A percentile compares a stretch with the other conserved stretches of the same genome.
Evolutionary conservation across 2,797 vertebrate species (phyloP).

Genomic region (Megalops cyprinoides): DNA sequence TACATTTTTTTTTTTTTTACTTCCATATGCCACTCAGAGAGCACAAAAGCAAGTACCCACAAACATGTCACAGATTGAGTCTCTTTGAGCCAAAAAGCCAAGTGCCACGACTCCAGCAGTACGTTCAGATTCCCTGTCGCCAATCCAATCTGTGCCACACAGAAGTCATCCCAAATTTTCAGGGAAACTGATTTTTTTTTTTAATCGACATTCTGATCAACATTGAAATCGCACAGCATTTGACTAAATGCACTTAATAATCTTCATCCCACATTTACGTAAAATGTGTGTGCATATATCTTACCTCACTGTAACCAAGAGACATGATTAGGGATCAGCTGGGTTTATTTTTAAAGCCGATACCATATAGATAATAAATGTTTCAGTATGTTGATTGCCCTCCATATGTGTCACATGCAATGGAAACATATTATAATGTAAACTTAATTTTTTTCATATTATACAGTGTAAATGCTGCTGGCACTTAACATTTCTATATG

Average conservation of each 20-base stretch:
- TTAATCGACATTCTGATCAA: slow-evolving; percentile 3
- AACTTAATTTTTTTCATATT: no score
- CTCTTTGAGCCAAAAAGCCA: slow-evolving; percentile 87
- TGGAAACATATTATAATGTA: no score
- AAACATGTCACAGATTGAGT: slow-evolving; percentile 90
- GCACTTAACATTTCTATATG: neutral
- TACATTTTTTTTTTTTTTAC: slow-evolving; percentile 38
- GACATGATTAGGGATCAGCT: neutral
- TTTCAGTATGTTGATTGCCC: no score
- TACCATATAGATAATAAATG: no score
- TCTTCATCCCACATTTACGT: slow-evolving; percentile 30
- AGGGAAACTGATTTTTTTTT: neutral
- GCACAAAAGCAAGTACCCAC: slow-evolving; percentile 86
- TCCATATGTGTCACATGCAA: slow-evolving; percentile 8
- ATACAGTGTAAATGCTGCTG: neutral
- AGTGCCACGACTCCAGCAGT: slow-evolving; percentile 87
- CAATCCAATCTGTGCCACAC: slow-evolving; percentile 87
- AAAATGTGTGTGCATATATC: slow-evolving; percentile 7
- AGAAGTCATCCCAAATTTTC: slow-evolving; percentile 27
- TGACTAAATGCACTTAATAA: slow-evolving; percentile 35
- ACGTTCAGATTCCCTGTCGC: slow-evolving; percentile 90
- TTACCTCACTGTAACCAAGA: no score
- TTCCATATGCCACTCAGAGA: slow-evolving; percentile 89
- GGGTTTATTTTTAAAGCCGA: neutral
- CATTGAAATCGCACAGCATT: slow-evolving; percentile 31